Conservation (phyloP, 2,888 invertebrate species). For the Dione vanillae region DNA sequence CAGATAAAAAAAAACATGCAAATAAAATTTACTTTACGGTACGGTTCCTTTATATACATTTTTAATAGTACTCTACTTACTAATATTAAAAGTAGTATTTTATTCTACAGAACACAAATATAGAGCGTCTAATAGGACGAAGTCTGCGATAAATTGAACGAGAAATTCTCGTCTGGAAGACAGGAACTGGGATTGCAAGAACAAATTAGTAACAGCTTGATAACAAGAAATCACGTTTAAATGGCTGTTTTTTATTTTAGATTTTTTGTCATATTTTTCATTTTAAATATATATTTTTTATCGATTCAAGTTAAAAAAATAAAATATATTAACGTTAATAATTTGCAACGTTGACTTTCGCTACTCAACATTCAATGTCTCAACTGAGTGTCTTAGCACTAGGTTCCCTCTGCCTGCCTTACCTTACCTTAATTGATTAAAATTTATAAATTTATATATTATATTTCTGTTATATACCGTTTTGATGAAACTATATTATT, state of each 20-base stretch:
- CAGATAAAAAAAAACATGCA: too few relatives aligned
- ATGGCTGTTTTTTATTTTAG: not conserved
- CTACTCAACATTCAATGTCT: too few relatives aligned
- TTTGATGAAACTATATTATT: too few relatives aligned
- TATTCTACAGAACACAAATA: slow-evolving; percentile 8
- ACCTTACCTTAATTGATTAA: too few relatives aligned
- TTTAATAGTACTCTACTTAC: not conserved
- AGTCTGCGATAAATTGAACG: slow-evolving; percentile 24
- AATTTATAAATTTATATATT: too few relatives aligned
- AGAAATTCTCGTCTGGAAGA: slow-evolving; percentile 23
- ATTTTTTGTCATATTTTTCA: not conserved
- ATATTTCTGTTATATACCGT: too few relatives aligned
- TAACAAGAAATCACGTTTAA: slow-evolving; percentile 24
- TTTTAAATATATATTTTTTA: not conserved
- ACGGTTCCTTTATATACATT: not conserved
- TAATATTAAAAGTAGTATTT: slow-evolving; percentile 3
- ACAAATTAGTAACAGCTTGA: slow-evolving; percentile 25
- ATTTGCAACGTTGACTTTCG: too few relatives aligned
- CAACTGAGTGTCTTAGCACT: too few relatives aligned
- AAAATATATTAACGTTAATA: too few relatives aligned
- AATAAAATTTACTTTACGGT: too few relatives aligned
- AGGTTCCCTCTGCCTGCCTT: too few relatives aligned
- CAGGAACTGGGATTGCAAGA: slow-evolving; percentile 25
- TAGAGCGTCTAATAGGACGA: slow-evolving; percentile 11
- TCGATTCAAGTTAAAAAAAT: too few relatives aligned